Base-by-base conservation (phyloP, 1,140 invertebrate species). In the Daktulosphaira vitifoliae region DNA sequence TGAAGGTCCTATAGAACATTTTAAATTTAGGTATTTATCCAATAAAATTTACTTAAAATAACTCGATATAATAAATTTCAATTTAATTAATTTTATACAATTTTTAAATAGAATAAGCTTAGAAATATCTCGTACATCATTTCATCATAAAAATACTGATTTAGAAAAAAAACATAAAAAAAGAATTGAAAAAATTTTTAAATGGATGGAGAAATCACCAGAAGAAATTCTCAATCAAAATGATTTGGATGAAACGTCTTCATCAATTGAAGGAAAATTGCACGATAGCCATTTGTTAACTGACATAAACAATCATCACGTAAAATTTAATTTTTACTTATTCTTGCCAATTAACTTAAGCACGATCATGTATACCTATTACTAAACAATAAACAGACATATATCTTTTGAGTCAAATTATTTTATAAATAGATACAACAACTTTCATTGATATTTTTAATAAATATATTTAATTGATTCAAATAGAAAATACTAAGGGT, bases 111-210 rank as follows among this genome's bases (percentile, higher is more conserved):
- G 56, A 18, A 18, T 62, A 33, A 46, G 56, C 15, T 48, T 62
- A 62, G 56, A 62, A n/a, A 62, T 62, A 37, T 62, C 56, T n/a
- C 56, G 56, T 48, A 62, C 56, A 13, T 62, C 56, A 33, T 62
- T 62, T 48, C 56, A 62, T 16, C 56, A 62, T 8, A 62, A 62
- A 48, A 62, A 62, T 62, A 62, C 42, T 2, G 25, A 62, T 6
- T 46, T 62, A 15, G 56, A 62, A 20, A 62, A 62, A 33, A 62
- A 62, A 8, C 44, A 62, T n/a, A 62, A 39, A n/a, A 56, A 56
- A 26, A 46, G 13, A 33, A 26, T 62, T 22, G 42, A 62, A 33
- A 62, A 62, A 62, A 33, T 48, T 8, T 62, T 62, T 29, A 13
- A 33, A 46, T 62, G 56, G 56, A 62, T 46, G 42, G 56, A 62